Evolutionary conservation across 2,888 invertebrate species (phyloP), one percentile per base, ranked within the genome.

Genomic region (Phymatocera aterrima): DNA sequence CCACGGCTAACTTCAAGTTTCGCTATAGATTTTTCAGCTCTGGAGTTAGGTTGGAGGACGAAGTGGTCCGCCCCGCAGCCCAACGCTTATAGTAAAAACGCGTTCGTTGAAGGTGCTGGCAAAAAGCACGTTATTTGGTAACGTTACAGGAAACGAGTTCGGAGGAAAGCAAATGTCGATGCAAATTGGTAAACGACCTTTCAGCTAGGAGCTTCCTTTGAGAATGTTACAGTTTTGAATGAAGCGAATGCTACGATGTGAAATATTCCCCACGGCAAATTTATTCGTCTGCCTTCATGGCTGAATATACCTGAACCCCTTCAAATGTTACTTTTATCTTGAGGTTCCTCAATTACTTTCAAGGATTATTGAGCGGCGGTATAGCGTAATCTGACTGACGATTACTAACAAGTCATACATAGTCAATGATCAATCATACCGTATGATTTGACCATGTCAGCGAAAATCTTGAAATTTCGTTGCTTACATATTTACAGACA

Each of bases 261-360:
- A 46, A 60, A 68, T 28, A 68, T 43, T 68, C 68, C 68, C 68
- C n/a, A 68, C 43, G 68, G 68, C 28, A 46, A 46, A 46, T 68
- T 68, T 68, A 68, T 68, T 68, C 28, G 18, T 18, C 64, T 64
- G n/a, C 46, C 28, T 43, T 68, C 8, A 15, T 28, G 34, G 12
- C 15, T 8, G 43, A 24, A 46, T 28, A 15, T 24, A 65, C 68
- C 68, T 24, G n/a, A n/a, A n/a, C n/a, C n/a, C n/a, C 68, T 43
- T 21, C 28, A 28, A n/a, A 68, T 68, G 46, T 43, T 46, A 68
- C 43, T 46, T n/a, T 43, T 21, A 46, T 46, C 37, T 21, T 37
- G 8, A 21, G 37, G 64, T 64, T 40, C 34, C 18, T 21, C 37
- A 3, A 34, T 18, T 40, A 15, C 12, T 37, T 37, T 37, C 34